phyloP scores from a whole-genome alignment of 2,888 invertebrate genomes.

The Hypena proboscidalis region DNA sequence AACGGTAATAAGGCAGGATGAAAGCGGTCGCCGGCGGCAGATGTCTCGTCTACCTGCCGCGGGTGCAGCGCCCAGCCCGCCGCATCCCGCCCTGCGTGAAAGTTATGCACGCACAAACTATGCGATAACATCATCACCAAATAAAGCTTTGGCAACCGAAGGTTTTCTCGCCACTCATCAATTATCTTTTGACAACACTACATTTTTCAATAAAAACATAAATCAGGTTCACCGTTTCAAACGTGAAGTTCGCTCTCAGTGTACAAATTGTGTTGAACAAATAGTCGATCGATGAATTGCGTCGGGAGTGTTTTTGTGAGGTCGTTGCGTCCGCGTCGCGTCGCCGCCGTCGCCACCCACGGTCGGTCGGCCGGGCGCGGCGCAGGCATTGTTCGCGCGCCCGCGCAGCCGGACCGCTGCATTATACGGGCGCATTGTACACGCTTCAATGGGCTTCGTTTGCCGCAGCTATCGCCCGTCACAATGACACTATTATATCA shows the following conservation, averaged over 20 bases:
- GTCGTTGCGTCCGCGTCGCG: conserved; percentile 38
- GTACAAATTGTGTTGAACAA: conserved; percentile 38
- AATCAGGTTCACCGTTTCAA: conserved; percentile 25
- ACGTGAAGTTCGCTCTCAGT: conserved; percentile 21
- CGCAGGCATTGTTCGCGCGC: conserved; percentile 74
- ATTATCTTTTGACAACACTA: conserved; percentile 38
- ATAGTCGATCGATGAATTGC: conserved; percentile 47
- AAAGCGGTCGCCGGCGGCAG: conserved; percentile 80
- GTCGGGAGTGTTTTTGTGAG: conserved; percentile 71
- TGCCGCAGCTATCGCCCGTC: conserved; percentile 72
- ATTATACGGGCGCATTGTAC: conserved; percentile 83
- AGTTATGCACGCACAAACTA: conserved; percentile 55
- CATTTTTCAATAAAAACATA: conserved; percentile 25
- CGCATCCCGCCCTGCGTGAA: conserved; percentile 60
- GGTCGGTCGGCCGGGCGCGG: conserved; percentile 68
- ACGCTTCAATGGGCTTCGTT: conserved; percentile 80
- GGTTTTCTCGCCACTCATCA: conserved; percentile 47
- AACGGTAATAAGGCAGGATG: conserved; percentile 77
- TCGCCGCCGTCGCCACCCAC: conserved; percentile 68
- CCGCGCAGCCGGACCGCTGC: conserved; percentile 67
- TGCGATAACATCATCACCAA: conserved; percentile 59
- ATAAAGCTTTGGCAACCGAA: conserved; percentile 57
- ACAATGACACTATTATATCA: conserved; percentile 83
- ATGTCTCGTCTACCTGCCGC: conserved; percentile 75
- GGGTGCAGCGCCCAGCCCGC: too few species aligned